Evolutionary conservation across 92 coral and sea anemone species (phyloP), one percentile per base, ranked within the genome.

Genomic region (Siderastrea siderea): DNA sequence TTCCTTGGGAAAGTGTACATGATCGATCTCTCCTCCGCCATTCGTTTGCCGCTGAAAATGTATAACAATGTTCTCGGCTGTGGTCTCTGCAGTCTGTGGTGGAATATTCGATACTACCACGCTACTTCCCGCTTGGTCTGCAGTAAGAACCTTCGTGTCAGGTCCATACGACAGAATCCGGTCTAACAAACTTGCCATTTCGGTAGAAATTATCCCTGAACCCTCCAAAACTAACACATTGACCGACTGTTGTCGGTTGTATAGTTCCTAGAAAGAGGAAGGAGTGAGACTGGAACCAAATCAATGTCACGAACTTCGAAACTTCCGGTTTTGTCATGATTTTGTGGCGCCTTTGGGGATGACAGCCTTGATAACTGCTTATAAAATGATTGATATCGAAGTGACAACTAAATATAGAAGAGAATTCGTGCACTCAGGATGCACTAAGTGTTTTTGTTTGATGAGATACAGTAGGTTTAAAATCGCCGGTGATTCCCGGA

Each of bases 1-100:
- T 19, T 86, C 17, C 0, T 53, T 47, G 1, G 85, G 64, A 52
- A 91, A 75, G 61, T 52, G 71, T 19, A 91, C 57, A 49, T 19
- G 19, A 4, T 87, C 82, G 74, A 87, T 50, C 38, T 91, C 94
- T 3, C 94, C 94, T 55, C 94, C 94, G 77, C 91, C 91, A 54
- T 91, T 81, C 71, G 47, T 70, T 7, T 1, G 45, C 54, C 9
- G 78, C 61, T 91, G 94, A 46, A 91, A 91, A 80, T 91, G 75
- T 8, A 91, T 91, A 0, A 57, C 15, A 13, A 91, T 76, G 2
- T 9, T 1, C 5, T 70, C 80, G 6, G 1, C 26, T 11, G 19
- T 7, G n/a, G n/a, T n/a, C n/a, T n/a, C n/a, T n/a, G n/a, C n/a
- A 10, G 86, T 53, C 53, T 81, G 66, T 9, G 44, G 68, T 17